These are phyloP conservation scores for Scolopax rusticola DNA, from an alignment of 2,797 vertebrate genomes.

Conservation along the genomic window DNA sequence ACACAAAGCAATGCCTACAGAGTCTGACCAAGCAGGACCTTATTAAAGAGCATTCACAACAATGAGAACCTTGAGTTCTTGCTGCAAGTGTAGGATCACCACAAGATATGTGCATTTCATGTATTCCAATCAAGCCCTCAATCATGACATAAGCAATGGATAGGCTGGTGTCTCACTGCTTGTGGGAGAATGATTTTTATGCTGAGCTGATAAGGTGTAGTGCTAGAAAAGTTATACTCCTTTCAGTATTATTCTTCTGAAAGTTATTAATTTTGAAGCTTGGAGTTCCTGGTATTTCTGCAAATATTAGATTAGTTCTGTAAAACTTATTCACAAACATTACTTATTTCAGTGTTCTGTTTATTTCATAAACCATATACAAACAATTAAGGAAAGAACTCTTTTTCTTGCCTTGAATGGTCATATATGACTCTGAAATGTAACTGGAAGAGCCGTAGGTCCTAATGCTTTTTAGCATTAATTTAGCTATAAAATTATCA, in stretches of 20 bases:
- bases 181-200: not conserved
- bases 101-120: not conserved
- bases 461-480: not conserved
- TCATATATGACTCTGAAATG: not conserved
- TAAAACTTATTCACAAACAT: not conserved
- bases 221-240: not conserved
- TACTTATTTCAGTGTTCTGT: not conserved
- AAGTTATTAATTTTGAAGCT: not conserved
- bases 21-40: not conserved
- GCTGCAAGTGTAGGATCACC: not conserved
- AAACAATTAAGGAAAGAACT: not conserved
- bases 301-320: not conserved
- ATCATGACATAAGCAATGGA: not conserved
- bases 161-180: accelerated
- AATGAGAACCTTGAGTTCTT: not conserved
- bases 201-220: not conserved
- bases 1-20: not conserved
- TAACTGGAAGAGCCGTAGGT: not conserved
- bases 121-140: not conserved
- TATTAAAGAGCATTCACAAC: not conserved
- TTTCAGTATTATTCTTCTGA: not conserved
- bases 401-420: not conserved
- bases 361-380: not conserved
- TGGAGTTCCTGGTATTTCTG: not conserved
- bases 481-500: not conserved